Conservation (phyloP, 2,113 vertebrate genomes). For the Clarias magur region DNA sequence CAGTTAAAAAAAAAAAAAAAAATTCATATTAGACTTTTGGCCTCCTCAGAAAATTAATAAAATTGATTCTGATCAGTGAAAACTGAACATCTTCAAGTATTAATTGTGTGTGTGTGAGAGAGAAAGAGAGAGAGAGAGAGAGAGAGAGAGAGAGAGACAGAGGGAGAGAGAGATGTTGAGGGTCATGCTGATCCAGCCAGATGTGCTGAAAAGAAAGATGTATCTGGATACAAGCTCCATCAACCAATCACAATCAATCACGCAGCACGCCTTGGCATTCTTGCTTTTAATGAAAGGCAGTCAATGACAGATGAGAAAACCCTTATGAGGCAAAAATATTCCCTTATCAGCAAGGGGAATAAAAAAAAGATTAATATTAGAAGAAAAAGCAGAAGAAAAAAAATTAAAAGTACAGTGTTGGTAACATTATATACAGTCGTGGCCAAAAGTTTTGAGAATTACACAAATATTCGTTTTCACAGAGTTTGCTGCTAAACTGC, state of each 20-base stretch:
- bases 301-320: background rate
- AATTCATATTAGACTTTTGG: background rate
- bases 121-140: background rate
- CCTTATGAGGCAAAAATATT: background rate
- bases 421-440: background rate
- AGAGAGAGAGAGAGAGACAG: background rate
- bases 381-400: background rate
- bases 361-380: background rate
- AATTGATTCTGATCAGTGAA: no score
- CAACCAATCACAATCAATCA: constrained; percentile 5
- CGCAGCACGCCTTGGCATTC: background rate
- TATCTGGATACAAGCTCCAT: background rate
- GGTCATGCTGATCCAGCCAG: background rate
- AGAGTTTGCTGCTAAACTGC: no score
- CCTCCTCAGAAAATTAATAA: background rate
- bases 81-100: background rate
- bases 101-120: no score
- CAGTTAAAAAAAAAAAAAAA: background rate
- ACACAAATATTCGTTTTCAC: no score
- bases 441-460: no score
- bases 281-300: background rate
- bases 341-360: background rate
- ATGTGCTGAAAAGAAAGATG: constrained; percentile 1
- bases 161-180: background rate
- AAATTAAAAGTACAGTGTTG: background rate